Conservation (phyloP, 2,888 invertebrate species). For the Hyalella azteca region DNA sequence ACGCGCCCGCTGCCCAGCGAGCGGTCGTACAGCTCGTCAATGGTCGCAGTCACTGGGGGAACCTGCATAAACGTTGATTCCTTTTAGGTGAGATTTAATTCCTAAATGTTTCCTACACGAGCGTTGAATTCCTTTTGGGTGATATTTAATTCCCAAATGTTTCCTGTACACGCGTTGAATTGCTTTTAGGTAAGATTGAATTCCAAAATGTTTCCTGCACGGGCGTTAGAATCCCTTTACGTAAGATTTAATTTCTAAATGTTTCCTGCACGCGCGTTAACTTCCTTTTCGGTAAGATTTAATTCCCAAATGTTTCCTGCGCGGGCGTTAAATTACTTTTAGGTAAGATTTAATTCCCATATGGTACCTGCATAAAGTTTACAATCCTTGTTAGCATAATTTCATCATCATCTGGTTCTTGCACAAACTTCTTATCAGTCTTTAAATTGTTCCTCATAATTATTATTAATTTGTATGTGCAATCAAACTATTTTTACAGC, state of each 20-base stretch:
- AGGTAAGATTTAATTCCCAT: background rate
- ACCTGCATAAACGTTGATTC: background rate
- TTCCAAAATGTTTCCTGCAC: background rate
- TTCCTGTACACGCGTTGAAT: background rate
- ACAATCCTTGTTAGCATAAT: background rate
- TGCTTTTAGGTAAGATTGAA: background rate
- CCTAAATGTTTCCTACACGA: background rate
- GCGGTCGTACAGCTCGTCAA: conserved; percentile 45
- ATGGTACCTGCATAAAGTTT: background rate
- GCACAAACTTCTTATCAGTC: too few species aligned
- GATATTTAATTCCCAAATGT: background rate
- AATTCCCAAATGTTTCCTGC: background rate
- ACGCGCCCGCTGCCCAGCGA: conserved; percentile 31
- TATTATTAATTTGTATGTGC: too few species aligned
- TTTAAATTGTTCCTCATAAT: too few species aligned
- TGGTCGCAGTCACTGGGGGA: background rate
- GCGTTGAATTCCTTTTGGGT: background rate
- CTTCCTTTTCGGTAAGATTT: background rate
- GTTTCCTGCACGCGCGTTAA: background rate
- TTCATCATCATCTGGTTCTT: background rate
- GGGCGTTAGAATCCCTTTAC: background rate
- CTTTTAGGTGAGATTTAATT: background rate
- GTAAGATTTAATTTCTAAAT: background rate
- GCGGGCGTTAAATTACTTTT: background rate
- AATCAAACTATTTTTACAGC: too few species aligned